Conservation (phyloP, 2,113 vertebrate genomes). For the Myotis yumanensis region DNA sequence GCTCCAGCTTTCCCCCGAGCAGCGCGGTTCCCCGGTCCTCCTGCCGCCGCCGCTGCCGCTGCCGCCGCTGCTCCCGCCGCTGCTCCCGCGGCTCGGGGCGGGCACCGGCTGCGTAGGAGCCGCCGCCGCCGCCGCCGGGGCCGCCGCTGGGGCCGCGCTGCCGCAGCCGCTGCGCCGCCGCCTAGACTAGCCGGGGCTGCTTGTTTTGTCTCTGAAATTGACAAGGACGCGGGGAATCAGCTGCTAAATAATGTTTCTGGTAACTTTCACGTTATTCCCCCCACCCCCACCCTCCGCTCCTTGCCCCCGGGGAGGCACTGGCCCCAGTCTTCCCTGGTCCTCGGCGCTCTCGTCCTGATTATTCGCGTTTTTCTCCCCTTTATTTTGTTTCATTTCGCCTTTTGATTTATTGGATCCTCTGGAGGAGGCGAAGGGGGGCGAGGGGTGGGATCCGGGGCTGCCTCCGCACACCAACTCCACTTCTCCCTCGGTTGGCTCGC, state of each 20-base stretch:
- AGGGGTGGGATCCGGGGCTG: slow-evolving; percentile 74
- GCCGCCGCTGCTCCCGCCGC: slow-evolving; percentile 84
- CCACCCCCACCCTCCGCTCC: slow-evolving; percentile 69
- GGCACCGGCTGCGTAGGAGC: slow-evolving; percentile 80
- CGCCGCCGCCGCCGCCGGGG: slow-evolving; percentile 68
- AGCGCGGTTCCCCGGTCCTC: slow-evolving; percentile 83
- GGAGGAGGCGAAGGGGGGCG: slow-evolving; percentile 74
- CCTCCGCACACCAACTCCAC: slow-evolving; percentile 76
- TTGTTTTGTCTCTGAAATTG: slow-evolving; percentile 85
- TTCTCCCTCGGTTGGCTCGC: slow-evolving; percentile 78
- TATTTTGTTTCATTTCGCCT: slow-evolving; percentile 82
- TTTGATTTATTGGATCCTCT: slow-evolving; percentile 76
- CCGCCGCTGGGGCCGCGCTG: slow-evolving; percentile 86
- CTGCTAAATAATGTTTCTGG: slow-evolving; percentile 94
- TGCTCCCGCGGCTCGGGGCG: slow-evolving; percentile 88
- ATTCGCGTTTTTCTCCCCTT: slow-evolving; percentile 73
- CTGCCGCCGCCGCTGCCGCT: slow-evolving; percentile 76
- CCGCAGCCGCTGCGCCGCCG: slow-evolving; percentile 84
- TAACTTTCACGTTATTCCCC: slow-evolving; percentile 89
- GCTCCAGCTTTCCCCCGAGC: slow-evolving; percentile 83
- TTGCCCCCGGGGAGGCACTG: slow-evolving; percentile 72
- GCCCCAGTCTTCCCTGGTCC: slow-evolving; percentile 64
- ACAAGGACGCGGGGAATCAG: slow-evolving; percentile 86
- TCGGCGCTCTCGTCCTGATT: slow-evolving; percentile 73
- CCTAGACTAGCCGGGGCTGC: slow-evolving; percentile 80